phyloP scores from a whole-genome alignment of 2,797 vertebrate species.

The Cuniculus paca region DNA sequence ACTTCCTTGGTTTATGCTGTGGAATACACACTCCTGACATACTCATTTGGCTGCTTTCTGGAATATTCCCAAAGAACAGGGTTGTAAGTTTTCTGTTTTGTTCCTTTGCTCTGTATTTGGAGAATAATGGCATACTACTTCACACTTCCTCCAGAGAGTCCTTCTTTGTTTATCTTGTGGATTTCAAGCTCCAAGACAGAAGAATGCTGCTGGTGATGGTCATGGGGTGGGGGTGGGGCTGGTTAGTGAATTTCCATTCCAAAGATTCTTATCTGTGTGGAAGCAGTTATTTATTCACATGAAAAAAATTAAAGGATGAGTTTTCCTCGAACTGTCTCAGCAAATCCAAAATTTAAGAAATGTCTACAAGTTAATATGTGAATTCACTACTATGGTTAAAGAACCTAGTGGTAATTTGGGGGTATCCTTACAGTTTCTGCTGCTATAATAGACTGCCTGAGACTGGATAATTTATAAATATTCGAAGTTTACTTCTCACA shows the following conservation, averaged over 20 bases:
- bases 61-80: neutral
- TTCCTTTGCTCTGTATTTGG: neutral
- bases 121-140: constrained; percentile 16
- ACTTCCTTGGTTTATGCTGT: neutral
- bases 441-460: neutral
- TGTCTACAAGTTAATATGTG: neutral
- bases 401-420: neutral
- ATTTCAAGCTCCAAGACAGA: constrained; percentile 41
- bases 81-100: neutral
- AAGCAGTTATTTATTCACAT: constrained; percentile 48
- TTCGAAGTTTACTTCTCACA: neutral
- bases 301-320: neutral
- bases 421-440: neutral
- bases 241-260: neutral
- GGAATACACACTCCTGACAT: neutral
- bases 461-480: neutral
- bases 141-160: constrained; percentile 42
- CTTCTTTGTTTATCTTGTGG: neutral
- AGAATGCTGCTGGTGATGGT: neutral
- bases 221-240: neutral
- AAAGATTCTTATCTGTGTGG: constrained; percentile 8
- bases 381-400: neutral
- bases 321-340: constrained; percentile 8
- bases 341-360: neutral
- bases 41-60: neutral